phyloP scores from a whole-genome alignment of 37 sponge, comb jelly and placozoan species.

The Haliclona indistincta region DNA sequence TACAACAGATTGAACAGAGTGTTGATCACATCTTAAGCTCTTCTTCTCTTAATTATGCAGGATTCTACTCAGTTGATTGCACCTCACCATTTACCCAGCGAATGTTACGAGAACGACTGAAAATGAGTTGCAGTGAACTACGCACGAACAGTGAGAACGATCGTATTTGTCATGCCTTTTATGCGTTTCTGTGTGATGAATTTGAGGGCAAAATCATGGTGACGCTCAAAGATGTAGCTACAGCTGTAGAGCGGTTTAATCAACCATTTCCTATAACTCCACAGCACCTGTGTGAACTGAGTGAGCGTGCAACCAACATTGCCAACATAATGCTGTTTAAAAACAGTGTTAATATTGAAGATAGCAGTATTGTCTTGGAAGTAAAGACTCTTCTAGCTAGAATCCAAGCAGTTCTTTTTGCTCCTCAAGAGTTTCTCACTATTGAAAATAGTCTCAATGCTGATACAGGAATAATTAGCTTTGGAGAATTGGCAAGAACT shows the following conservation, averaged over 20 bases:
- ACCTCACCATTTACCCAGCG: slow-evolving; percentile 13
- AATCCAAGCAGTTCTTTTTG: slow-evolving; percentile 44
- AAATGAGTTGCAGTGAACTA: slow-evolving; percentile 12
- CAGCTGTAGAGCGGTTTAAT: slow-evolving; percentile 6
- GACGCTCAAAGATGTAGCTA: slow-evolving; percentile 26
- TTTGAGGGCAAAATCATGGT: slow-evolving; percentile 10
- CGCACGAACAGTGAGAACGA: slow-evolving; percentile 23
- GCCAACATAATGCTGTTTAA: slow-evolving; percentile 36
- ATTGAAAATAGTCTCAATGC: slow-evolving; percentile 9
- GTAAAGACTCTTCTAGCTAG: slow-evolving; percentile 28
- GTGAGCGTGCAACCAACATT: slow-evolving; percentile 18
- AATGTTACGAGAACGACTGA: slow-evolving; percentile 9
- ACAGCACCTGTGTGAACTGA: slow-evolving; percentile 27
- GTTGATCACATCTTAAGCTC: not conserved
- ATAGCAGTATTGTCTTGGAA: slow-evolving; percentile 46
- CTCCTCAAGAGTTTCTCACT: slow-evolving; percentile 14
- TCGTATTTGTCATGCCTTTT: slow-evolving; percentile 37
- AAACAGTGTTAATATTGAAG: slow-evolving; percentile 3
- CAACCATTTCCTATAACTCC: slow-evolving; percentile 22
- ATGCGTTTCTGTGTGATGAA: slow-evolving; percentile 15
- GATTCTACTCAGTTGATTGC: slow-evolving; percentile 53
- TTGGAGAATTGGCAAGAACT: not conserved
- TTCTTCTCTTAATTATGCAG: not conserved
- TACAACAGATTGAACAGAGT: not conserved
- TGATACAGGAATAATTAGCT: slow-evolving; percentile 18